Conservation (phyloP, 1,140 invertebrate species). For the Sinonovacula constricta region DNA sequence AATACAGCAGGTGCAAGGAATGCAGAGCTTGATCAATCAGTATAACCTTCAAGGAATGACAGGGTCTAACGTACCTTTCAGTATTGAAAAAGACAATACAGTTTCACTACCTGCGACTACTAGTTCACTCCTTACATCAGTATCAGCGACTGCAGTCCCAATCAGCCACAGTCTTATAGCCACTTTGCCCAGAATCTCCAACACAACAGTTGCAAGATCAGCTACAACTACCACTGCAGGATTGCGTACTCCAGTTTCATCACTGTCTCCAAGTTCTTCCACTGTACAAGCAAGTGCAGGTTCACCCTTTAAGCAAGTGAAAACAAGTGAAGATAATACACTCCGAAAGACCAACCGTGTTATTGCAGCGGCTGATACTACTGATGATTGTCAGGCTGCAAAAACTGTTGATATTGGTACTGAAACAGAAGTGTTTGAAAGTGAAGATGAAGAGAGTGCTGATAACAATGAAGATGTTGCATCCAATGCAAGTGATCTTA, state of each 20-base stretch:
- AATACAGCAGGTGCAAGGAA: constrained; percentile 68
- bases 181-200: background rate
- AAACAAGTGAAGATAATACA: background rate
- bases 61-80: background rate
- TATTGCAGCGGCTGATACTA: constrained; percentile 50
- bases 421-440: constrained; percentile 41
- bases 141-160: background rate
- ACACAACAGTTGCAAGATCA: background rate
- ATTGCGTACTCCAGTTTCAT: background rate
- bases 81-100: background rate
- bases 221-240: background rate
- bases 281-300: background rate
- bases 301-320: background rate
- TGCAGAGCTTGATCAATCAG: constrained; percentile 69
- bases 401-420: constrained; percentile 47
- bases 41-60: constrained; percentile 53
- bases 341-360: constrained; percentile 21
- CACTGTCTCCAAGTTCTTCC: background rate
- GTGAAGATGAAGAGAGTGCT: constrained; percentile 1
- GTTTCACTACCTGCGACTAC: background rate
- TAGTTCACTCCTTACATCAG: background rate
- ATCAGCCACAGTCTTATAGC: background rate
- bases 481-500: background rate
- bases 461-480: background rate
- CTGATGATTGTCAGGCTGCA: constrained; percentile 30